Conservation (phyloP, 2,113 vertebrate species). For the Phalacrocorax carbo region DNA sequence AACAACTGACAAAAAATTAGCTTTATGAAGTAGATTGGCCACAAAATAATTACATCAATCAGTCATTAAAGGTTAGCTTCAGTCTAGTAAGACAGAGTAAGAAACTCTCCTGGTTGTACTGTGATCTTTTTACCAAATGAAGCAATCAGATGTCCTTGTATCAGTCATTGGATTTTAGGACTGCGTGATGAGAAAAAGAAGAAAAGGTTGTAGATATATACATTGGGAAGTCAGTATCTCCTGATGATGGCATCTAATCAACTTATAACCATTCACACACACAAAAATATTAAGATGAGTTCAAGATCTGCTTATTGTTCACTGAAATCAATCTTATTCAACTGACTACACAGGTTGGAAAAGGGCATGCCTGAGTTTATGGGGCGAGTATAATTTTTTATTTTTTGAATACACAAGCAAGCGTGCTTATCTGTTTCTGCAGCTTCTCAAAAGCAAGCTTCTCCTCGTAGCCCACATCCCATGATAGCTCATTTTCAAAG, state of each 20-base stretch:
- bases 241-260: not conserved
- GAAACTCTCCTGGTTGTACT: not conserved
- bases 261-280: not conserved
- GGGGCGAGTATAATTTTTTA: not conserved
- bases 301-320: not conserved
- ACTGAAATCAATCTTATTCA: not conserved
- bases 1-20: conserved; percentile 42
- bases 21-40: not conserved
- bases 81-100: not conserved
- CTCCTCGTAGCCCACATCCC: not conserved
- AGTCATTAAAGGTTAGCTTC: conserved; percentile 15
- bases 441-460: not conserved
- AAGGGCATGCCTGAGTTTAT: not conserved
- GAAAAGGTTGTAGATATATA: not conserved
- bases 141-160: not conserved
- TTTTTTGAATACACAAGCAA: not conserved
- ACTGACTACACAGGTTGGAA: not conserved
- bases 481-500: not conserved
- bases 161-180: not conserved
- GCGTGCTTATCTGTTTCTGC: not conserved
- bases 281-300: not conserved
- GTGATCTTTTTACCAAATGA: not conserved
- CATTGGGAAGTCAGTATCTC: not conserved
- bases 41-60: not conserved
- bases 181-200: not conserved